These are phyloP conservation scores for Thripadectes ignobilis DNA, from an alignment of 2,797 vertebrate species.

Conservation along the genomic window DNA sequence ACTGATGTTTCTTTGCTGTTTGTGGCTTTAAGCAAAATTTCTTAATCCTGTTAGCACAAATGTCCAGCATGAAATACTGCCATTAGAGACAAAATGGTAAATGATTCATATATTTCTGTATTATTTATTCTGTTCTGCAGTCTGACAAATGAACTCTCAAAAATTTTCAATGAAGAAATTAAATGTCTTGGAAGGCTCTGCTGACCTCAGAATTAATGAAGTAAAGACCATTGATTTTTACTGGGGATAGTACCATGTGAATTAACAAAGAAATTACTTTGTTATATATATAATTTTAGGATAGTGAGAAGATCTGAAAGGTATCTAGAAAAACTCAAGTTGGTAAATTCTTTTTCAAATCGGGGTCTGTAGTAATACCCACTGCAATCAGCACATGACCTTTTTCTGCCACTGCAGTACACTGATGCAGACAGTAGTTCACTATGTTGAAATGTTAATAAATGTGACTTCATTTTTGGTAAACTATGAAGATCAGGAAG, in stretches of 20 bases:
- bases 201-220: constrained; percentile 34
- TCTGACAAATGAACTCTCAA: constrained; percentile 34
- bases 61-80: neutral
- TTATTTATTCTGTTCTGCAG: neutral
- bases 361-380: neutral
- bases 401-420: neutral
- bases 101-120: neutral
- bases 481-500: neutral
- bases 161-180: constrained; percentile 41
- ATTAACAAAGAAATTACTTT: constrained; percentile 42
- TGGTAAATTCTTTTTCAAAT: neutral
- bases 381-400: neutral
- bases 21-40: neutral
- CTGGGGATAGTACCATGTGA: neutral
- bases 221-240: constrained; percentile 21
- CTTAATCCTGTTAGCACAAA: neutral
- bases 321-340: neutral
- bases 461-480: neutral
- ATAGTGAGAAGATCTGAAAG: neutral
- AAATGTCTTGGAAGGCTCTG: constrained; percentile 11
- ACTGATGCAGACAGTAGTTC: neutral
- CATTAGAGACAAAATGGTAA: neutral
- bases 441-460: neutral
- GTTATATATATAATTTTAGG: neutral
- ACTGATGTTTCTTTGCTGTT: neutral